A percentile compares a stretch with the other conserved stretches of the same genome.
These are phyloP conservation scores for Yasuhikotakia modesta DNA, from an alignment of 2,797 vertebrate species.

Conservation along the genomic window DNA sequence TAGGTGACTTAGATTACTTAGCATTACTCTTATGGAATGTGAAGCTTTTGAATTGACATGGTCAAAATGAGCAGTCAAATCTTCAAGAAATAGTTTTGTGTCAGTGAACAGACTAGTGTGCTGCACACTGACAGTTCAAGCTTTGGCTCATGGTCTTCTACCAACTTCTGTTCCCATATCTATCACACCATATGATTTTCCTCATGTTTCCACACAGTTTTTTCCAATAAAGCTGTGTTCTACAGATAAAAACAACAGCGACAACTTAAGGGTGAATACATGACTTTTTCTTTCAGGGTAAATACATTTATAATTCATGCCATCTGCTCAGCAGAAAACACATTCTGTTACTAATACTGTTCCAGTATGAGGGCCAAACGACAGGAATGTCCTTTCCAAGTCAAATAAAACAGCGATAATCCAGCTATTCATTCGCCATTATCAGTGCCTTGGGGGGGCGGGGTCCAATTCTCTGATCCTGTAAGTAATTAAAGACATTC, in stretches of 20 bases:
- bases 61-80: too few species aligned
- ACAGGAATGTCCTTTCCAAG: not conserved
- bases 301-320: not conserved
- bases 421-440: slow-evolving; percentile 44
- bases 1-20: too few species aligned
- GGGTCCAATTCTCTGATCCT: slow-evolving; percentile 48
- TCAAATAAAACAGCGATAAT: slow-evolving; percentile 23
- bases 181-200: too few species aligned
- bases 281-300: not conserved
- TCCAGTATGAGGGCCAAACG: not conserved
- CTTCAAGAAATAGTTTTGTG: too few species aligned
- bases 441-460: slow-evolving; percentile 6
- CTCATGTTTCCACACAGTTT: too few species aligned
- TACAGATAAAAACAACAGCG: not conserved
- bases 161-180: too few species aligned
- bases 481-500: slow-evolving; percentile 57
- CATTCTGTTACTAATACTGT: not conserved
- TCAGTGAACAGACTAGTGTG: too few species aligned
- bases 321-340: not conserved
- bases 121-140: too few species aligned
- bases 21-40: too few species aligned
- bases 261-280: not conserved
- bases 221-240: not conserved
- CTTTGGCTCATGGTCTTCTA: too few species aligned
- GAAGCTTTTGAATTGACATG: too few species aligned